Evolutionary conservation across 2,113 vertebrate genomes (phyloP).

Genomic region (Hirundichthys speculiger): DNA sequence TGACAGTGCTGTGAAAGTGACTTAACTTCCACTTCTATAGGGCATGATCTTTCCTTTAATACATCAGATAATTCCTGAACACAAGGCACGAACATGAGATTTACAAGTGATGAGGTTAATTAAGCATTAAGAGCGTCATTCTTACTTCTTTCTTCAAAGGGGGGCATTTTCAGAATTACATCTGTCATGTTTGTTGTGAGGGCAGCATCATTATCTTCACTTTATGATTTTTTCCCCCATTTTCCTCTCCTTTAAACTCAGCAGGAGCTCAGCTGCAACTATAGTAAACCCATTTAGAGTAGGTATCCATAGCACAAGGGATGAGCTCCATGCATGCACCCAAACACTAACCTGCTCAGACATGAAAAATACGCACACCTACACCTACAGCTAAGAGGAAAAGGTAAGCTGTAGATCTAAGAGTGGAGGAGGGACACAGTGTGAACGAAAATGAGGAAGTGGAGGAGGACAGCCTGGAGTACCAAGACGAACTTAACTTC

Average conservation of each 20-base stretch:
- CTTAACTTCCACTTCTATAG: too few species aligned
- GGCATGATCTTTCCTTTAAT: too few species aligned
- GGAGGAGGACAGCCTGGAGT: slow-evolving; percentile 25
- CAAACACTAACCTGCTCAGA: neutral
- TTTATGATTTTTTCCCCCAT: neutral
- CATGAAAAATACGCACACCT: neutral
- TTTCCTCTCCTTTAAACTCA: slow-evolving; percentile 11
- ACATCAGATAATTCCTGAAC: too few species aligned
- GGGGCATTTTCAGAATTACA: slow-evolving; percentile 3
- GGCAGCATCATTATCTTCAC: neutral
- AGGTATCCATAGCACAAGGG: slow-evolving; percentile 6
- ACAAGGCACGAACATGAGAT: too few species aligned
- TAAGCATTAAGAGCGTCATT: slow-evolving; percentile 33
- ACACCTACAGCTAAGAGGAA: slow-evolving; percentile 10
- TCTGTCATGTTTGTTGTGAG: slow-evolving; percentile 1
- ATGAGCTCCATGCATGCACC: slow-evolving; percentile 11
- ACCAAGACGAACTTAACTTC: slow-evolving; percentile 36
- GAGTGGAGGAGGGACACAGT: slow-evolving; percentile 16
- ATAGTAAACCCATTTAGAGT: slow-evolving; percentile 47
- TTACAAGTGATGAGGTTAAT: neutral
- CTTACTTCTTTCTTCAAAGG: slow-evolving; percentile 15
- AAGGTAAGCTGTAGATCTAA: slow-evolving; percentile 26
- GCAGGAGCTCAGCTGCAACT: neutral
- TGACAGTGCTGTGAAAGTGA: too few species aligned
- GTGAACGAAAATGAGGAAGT: slow-evolving; percentile 10